phyloP scores from a whole-genome alignment of 2,888 invertebrate species.

The Tipula helvola region DNA sequence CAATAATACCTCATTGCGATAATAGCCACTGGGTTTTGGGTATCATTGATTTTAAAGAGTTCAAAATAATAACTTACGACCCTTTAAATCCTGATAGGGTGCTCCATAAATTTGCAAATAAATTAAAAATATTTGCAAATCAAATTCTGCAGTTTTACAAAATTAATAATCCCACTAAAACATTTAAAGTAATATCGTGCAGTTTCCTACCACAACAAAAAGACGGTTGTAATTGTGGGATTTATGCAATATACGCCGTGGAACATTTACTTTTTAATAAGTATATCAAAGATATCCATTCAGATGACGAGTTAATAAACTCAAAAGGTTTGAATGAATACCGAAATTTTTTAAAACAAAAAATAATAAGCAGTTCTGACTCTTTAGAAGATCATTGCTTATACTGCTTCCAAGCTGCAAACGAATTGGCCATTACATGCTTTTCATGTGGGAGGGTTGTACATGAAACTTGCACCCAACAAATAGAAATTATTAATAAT shows the following conservation, averaged over 20 bases:
- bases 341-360: too few species aligned
- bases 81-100: background rate
- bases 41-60: background rate
- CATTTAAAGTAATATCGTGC: background rate
- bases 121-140: background rate
- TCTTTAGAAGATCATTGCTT: too few species aligned
- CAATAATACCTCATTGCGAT: background rate
- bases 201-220: background rate
- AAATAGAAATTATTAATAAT: too few species aligned
- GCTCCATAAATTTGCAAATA: background rate
- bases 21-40: background rate
- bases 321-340: too few species aligned
- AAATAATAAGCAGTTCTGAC: too few species aligned
- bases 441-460: too few species aligned
- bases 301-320: background rate
- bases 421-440: too few species aligned
- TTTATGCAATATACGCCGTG: background rate
- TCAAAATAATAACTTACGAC: background rate
- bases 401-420: too few species aligned
- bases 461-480: too few species aligned
- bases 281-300: background rate
- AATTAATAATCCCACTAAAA: background rate
- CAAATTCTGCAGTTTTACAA: too few species aligned
- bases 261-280: background rate
- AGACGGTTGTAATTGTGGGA: background rate